Base-by-base conservation (phyloP, 2,797 vertebrate species). In the Pterois miles region DNA sequence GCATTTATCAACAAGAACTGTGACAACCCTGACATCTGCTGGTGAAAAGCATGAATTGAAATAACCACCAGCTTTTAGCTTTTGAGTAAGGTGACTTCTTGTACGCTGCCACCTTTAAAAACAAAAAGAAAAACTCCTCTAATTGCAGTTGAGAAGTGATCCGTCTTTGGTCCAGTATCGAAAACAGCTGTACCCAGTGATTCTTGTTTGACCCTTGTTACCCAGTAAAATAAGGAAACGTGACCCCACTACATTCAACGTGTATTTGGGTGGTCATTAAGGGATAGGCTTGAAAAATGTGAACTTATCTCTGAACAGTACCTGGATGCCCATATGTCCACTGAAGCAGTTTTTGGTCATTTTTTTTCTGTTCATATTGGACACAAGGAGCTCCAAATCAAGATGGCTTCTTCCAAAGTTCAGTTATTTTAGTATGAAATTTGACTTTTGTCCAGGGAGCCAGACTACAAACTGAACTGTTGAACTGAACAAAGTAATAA, bases 21-120 rank as follows among this genome's bases (percentile, higher is more conserved):
- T 13, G 38, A 66, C 66, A 76, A 82, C 5, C 0, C 84, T 90
- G 92, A 83, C 91, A 85, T 73, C 90, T 92, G 75, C 86, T 92
- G 92, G 88, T 67, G 13, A 36, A 84, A 31, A 31, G 3, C 10
- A 60, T 9, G 11, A 84, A 85, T 48, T 68, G 43, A 78, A 50
- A 1, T 6, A 20, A 57, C 13, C 9, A 5, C 5, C n/a, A 18
- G 1, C 8, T 59, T 34, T 12, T 4, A 6, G 33, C 34, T 10
- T 25, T 4, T 0, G 9, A 33, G 14, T 5, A 7, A 4, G 29
- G 25, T 1, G 7, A 33, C 8, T 29, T 43, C 1, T 53, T 40
- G n/a, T 13, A 8, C 5, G 56, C 6, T 38, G 31, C 10, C 36
- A 3, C 0, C 20, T 27, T 46, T 65, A 4, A 14, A 72, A n/a